Conservation (phyloP, 2,888 invertebrate genomes). For the Thera britannica region DNA sequence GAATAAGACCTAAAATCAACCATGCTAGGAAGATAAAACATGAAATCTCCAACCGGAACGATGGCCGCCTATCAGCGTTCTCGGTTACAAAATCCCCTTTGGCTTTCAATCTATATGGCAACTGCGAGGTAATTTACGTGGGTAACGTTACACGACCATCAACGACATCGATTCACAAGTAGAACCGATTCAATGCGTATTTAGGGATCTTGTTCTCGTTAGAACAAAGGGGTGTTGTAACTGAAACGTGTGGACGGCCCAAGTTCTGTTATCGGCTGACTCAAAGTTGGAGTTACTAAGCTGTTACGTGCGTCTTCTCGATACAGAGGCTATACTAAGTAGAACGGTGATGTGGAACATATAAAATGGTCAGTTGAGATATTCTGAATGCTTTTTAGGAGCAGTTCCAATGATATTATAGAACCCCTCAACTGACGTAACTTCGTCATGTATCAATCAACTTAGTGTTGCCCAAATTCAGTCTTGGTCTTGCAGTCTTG, state of each 20-base stretch:
- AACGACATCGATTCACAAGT: slow-evolving; percentile 33
- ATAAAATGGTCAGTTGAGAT: too few relatives aligned
- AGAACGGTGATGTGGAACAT: too few relatives aligned
- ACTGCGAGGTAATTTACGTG: slow-evolving; percentile 2
- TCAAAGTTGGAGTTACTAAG: background rate
- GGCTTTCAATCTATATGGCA: slow-evolving; percentile 8
- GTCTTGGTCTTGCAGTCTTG: too few relatives aligned
- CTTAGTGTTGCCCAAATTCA: too few relatives aligned
- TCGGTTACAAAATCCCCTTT: background rate
- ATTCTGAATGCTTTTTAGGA: too few relatives aligned
- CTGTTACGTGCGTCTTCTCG: background rate
- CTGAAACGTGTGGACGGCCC: slow-evolving; percentile 28
- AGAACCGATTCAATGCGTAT: slow-evolving; percentile 33
- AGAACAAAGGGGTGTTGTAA: slow-evolving; percentile 41
- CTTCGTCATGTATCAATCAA: too few relatives aligned
- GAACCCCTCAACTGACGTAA: too few relatives aligned
- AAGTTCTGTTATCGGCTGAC: slow-evolving; percentile 14
- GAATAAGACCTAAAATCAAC: too few relatives aligned
- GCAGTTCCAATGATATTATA: too few relatives aligned
- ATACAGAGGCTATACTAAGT: background rate
- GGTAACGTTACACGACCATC: slow-evolving; percentile 30
- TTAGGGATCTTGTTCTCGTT: slow-evolving; percentile 42
- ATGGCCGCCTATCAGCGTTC: background rate
- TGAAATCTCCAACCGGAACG: background rate
- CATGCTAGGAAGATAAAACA: background rate